Evolutionary conservation across 2,797 vertebrate species (phyloP).

Genomic region (Bucorvus abyssinicus): DNA sequence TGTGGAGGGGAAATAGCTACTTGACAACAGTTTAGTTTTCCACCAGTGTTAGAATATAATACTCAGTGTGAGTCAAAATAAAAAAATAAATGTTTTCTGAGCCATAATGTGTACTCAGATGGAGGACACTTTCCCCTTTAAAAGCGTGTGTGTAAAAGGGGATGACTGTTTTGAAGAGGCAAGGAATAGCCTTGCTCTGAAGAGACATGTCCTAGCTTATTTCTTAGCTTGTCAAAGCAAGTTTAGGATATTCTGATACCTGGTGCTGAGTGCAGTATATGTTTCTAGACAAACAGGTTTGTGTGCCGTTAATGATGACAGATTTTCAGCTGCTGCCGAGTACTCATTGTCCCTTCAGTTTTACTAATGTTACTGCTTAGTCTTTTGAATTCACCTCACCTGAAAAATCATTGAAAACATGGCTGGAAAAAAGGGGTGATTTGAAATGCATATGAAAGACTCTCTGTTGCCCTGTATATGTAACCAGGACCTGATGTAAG

Average conservation of each 20-base stretch:
- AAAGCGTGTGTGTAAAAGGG: background rate
- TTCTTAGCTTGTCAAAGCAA: constrained; percentile 21
- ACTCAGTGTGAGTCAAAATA: background rate
- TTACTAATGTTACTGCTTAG: background rate
- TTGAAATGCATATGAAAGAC: background rate
- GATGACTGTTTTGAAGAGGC: background rate
- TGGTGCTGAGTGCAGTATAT: accelerated
- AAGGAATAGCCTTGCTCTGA: background rate
- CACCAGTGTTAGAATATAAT: background rate
- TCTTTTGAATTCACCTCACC: background rate
- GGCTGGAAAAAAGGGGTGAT: background rate
- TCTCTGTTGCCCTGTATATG: background rate
- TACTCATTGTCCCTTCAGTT: background rate
- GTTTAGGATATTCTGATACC: background rate
- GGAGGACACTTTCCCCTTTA: background rate
- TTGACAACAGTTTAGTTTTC: background rate
- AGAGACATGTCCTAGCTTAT: background rate
- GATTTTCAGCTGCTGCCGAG: background rate
- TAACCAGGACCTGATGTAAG: background rate
- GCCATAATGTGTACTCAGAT: background rate
- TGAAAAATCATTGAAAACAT: background rate
- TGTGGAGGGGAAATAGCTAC: accelerated
- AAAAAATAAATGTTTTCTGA: background rate
- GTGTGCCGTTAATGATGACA: background rate
- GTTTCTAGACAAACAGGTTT: constrained; percentile 51